Base-by-base conservation (phyloP, 2,797 vertebrate species). In the Thunnus albacares region DNA sequence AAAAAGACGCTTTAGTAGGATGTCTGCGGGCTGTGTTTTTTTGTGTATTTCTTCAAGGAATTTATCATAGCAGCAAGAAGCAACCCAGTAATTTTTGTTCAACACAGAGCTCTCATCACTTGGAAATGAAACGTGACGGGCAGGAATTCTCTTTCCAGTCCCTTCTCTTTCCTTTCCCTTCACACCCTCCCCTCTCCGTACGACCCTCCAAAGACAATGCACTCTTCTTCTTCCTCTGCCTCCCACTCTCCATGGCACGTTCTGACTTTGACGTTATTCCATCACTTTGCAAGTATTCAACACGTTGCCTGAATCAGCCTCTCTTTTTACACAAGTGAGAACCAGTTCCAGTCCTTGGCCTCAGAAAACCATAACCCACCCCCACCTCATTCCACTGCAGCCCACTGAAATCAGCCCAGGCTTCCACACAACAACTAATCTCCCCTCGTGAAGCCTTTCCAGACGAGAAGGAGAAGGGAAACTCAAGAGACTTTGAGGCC, bases 141-240 rank as follows among this genome's bases (percentile, higher is more conserved):
- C 65, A 82, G 67, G 69, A 84, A 75, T 83, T 85, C 63, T 83
- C 59, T 86, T 87, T 85, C 71, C 87, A 79, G 59, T 85, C 63
- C 28, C 17, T 52, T 75, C 22, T 78, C 35, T 86, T 80, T 70
- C 53, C 35, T 85, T 80, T 72, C 57, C 56, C 61, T 81, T 89
- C 75, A 79, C 86, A 78, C 52, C 71, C 75, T 71, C 63, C 45
- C 71, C 70, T 66, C 79, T 66, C 41, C 24, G 49, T 52, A 24
- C 49, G 45, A 77, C 58, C 77, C 72, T 77, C 82, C 28, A 18
- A 51, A 89, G 86, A 93, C 93, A 93, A 93, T 87, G 80, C 71
- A 60, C 67, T 91, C 71, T 85, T 93, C 85, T 69, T 75, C 38
- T 38, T 38, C 38, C 8, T 66, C 76, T 56, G 66, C 78, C 82